A percentile compares a stretch with the other conserved stretches of the same genome.
These are phyloP conservation scores for Pseudonaja textilis DNA, from an alignment of 2,113 vertebrate species.

Conservation along the genomic window DNA sequence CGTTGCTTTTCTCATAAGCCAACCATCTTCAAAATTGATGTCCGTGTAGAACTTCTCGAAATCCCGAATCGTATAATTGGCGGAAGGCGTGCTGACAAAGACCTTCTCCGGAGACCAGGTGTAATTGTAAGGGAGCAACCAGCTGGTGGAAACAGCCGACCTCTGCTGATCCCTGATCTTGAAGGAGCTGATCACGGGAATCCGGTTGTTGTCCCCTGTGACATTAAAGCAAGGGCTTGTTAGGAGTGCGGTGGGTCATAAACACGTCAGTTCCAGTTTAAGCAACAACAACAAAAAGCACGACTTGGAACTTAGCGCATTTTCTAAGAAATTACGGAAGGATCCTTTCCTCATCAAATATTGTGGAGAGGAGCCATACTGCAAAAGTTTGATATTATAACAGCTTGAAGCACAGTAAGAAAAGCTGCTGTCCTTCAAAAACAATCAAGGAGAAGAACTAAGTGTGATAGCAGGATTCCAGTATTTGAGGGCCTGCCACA, in stretches of 20 bases:
- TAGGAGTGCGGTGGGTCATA: background rate
- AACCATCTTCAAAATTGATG: constrained; percentile 85
- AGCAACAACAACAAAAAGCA: background rate
- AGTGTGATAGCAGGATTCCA: too few species aligned
- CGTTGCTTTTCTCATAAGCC: constrained; percentile 89
- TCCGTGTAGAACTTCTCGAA: constrained; percentile 85
- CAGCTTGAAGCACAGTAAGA: background rate
- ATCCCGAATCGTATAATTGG: constrained; percentile 89
- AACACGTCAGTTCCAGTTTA: background rate
- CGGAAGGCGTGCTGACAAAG: constrained; percentile 80
- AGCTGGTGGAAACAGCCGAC: constrained; percentile 87
- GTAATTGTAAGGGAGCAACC: constrained; percentile 89
- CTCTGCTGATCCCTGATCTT: constrained; percentile 94
- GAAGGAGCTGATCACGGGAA: constrained; percentile 87
- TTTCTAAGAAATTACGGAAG: background rate
- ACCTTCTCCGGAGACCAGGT: constrained; percentile 84
- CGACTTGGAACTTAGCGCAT: background rate
- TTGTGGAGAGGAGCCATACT: background rate
- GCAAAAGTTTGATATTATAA: background rate
- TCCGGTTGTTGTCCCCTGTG: constrained; percentile 92
- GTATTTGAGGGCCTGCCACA: too few species aligned
- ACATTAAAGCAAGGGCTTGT: background rate
- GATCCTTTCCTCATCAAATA: background rate
- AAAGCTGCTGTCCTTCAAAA: background rate
- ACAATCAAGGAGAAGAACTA: too few species aligned